Conservation (phyloP, 2,797 vertebrate genomes). For the Coreius guichenoti region DNA sequence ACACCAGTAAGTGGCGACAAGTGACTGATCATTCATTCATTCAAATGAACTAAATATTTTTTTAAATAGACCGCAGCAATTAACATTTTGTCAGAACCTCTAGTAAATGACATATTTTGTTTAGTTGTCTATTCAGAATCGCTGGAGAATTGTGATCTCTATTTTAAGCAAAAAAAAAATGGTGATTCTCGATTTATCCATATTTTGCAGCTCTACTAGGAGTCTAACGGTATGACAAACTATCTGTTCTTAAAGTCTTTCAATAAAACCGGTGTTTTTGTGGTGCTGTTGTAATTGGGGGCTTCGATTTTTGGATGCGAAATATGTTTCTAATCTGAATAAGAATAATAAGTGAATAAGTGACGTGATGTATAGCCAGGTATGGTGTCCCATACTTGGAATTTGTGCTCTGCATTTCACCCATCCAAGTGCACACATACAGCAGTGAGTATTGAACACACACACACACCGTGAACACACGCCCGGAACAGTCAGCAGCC, state of each 20-base stretch:
- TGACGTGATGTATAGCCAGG: neutral
- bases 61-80: neutral
- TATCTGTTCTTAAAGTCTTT: neutral
- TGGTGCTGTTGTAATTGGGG: neutral
- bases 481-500: no score
- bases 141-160: neutral
- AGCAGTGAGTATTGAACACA: no score
- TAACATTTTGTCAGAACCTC: neutral
- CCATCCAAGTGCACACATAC: no score
- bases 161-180: no score
- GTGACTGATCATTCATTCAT: neutral
- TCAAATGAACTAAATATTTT: neutral
- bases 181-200: neutral
- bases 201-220: neutral
- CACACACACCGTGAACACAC: no score
- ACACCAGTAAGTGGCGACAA: neutral
- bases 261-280: neutral
- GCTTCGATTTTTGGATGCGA: neutral
- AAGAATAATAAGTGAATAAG: neutral
- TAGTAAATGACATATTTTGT: neutral
- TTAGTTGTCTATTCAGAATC: neutral
- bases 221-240: neutral
- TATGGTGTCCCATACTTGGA: no score
- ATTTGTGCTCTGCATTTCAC: no score
- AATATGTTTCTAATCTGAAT: neutral